These are phyloP conservation scores for Apaloderma vittatum DNA, from an alignment of 2,113 vertebrate genomes.

Conservation along the genomic window DNA sequence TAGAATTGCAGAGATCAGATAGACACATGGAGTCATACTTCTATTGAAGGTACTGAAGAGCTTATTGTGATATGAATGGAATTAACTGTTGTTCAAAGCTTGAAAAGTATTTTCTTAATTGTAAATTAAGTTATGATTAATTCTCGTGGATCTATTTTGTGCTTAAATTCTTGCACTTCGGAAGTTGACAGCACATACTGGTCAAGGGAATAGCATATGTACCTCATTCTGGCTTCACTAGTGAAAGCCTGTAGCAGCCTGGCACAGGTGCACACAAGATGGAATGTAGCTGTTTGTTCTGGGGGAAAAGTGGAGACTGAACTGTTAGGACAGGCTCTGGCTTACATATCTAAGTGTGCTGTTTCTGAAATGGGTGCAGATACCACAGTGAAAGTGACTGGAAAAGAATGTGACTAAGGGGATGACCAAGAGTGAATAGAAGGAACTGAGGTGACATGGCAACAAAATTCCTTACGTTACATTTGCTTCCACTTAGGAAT, in stretches of 20 bases:
- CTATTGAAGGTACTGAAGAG: background rate
- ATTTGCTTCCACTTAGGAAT: background rate
- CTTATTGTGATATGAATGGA: background rate
- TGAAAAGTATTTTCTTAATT: background rate
- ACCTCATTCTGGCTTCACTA: background rate
- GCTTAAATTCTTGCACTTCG: background rate
- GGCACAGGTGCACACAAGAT: background rate
- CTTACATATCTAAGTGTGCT: background rate
- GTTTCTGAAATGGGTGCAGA: background rate
- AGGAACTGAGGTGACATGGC: background rate
- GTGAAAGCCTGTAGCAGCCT: background rate
- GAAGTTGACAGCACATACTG: background rate
- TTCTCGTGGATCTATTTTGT: background rate
- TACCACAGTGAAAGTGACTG: background rate
- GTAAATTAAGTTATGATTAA: background rate
- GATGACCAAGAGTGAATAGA: background rate
- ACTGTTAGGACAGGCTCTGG: background rate
- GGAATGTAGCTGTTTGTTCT: background rate
- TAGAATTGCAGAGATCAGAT: background rate
- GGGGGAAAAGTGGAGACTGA: background rate
- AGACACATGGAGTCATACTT: background rate
- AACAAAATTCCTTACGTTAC: background rate
- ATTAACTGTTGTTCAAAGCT: background rate
- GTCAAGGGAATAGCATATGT: background rate
- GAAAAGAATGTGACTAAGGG: background rate